Conservation (phyloP, 2,113 vertebrate species). For the Castor canadensis region DNA sequence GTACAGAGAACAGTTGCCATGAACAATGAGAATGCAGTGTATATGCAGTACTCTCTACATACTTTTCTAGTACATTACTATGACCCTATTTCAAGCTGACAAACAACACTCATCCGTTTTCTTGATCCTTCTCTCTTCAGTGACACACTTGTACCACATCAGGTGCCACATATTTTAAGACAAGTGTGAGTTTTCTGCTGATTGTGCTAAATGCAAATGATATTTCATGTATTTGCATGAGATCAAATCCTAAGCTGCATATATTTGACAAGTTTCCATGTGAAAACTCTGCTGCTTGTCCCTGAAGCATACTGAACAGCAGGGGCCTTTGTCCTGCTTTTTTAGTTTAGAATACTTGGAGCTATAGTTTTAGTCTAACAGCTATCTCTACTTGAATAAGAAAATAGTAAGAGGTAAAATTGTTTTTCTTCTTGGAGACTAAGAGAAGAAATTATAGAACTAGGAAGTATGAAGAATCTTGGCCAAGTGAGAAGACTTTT, state of each 20-base stretch:
- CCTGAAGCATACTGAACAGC: neutral
- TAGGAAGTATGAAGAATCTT: neutral
- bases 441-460: neutral
- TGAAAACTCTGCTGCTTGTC: neutral
- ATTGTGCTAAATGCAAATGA: neutral
- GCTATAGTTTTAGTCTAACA: neutral
- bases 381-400: neutral
- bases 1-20: rapidly evolving
- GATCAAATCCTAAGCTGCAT: neutral
- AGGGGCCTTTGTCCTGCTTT: neutral
- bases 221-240: neutral
- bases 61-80: too few relatives aligned
- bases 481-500: neutral
- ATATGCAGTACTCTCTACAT: too few relatives aligned
- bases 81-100: neutral
- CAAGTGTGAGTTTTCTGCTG: neutral
- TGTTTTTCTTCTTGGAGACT: neutral
- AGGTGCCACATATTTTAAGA: neutral
- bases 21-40: neutral
- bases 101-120: neutral
- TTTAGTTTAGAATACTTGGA: neutral
- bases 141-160: neutral
- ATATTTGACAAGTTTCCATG: neutral
- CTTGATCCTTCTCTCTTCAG: neutral
- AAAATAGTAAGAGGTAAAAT: neutral